phyloP scores from a whole-genome alignment of 2,888 invertebrate genomes.

The Proisotoma minuta region DNA sequence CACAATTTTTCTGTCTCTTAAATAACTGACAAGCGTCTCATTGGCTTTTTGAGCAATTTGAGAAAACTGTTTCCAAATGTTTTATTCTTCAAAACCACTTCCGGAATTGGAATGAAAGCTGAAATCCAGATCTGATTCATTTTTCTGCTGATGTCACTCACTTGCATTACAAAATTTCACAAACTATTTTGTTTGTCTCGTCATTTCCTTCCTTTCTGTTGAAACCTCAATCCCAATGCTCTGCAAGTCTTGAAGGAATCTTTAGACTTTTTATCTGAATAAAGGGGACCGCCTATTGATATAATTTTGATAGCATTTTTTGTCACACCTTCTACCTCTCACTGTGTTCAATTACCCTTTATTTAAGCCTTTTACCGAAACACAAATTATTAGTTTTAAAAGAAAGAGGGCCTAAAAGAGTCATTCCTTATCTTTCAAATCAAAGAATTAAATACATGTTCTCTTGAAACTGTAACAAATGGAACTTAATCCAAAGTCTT shows the following conservation, averaged over 20 bases:
- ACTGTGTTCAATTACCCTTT: constrained; percentile 42
- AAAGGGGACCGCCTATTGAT: constrained; percentile 44
- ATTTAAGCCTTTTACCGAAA: constrained; percentile 15
- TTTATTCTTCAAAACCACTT: background rate
- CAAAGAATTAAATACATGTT: background rate
- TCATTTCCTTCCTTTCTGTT: constrained; percentile 7
- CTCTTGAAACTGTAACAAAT: background rate
- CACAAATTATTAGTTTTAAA: background rate
- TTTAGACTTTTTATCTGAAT: background rate
- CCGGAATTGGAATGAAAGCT: too few relatives aligned
- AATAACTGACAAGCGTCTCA: background rate
- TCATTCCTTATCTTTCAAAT: background rate
- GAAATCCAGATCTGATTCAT: too few relatives aligned
- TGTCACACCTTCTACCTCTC: constrained; percentile 32
- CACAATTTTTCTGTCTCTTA: background rate
- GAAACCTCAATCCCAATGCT: constrained; percentile 10
- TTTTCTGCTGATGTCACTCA: too few relatives aligned
- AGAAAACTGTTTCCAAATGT: background rate
- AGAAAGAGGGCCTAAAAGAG: constrained; percentile 1
- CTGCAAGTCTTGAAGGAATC: background rate
- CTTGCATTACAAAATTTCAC: too few relatives aligned
- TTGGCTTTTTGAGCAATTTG: background rate
- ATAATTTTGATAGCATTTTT: constrained; percentile 44
- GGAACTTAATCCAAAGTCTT: too few relatives aligned
- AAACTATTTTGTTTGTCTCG: too few relatives aligned